phyloP scores from a whole-genome alignment of 2,797 vertebrate genomes.

The Percopsis omiscomaycus region DNA sequence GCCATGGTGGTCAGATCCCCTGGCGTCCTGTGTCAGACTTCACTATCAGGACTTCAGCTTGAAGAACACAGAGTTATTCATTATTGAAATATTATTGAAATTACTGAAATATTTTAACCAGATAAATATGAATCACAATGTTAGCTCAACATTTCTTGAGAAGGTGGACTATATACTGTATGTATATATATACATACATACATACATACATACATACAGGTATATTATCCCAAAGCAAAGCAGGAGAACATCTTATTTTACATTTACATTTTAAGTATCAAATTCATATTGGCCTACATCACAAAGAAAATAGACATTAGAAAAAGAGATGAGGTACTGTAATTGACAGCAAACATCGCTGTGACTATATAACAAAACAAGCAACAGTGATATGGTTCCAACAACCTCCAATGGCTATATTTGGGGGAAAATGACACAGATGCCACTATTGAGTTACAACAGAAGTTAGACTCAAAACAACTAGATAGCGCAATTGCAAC shows the following conservation, averaged over 20 bases:
- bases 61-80: constrained; percentile 3
- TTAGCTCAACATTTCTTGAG: neutral
- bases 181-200: neutral
- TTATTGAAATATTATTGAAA: no score
- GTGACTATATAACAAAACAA: no score
- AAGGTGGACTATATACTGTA: neutral
- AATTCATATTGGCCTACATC: no score
- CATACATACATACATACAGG: no score
- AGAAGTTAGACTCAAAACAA: constrained; percentile 7
- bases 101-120: neutral
- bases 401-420: neutral
- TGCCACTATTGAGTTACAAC: constrained; percentile 1
- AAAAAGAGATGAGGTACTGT: no score
- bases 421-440: neutral
- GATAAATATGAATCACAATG: neutral
- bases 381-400: no score
- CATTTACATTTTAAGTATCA: no score
- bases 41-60: constrained; percentile 60
- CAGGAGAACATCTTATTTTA: neutral
- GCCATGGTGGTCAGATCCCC: constrained; percentile 88
- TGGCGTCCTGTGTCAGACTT: constrained; percentile 73
- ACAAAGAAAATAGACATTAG: no score
- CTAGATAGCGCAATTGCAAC: constrained; percentile 15
- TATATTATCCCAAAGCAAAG: constrained; percentile 7
- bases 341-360: neutral